phyloP scores from a whole-genome alignment of 1,140 invertebrate species.

The Aphaenogaster ashmeadi region DNA sequence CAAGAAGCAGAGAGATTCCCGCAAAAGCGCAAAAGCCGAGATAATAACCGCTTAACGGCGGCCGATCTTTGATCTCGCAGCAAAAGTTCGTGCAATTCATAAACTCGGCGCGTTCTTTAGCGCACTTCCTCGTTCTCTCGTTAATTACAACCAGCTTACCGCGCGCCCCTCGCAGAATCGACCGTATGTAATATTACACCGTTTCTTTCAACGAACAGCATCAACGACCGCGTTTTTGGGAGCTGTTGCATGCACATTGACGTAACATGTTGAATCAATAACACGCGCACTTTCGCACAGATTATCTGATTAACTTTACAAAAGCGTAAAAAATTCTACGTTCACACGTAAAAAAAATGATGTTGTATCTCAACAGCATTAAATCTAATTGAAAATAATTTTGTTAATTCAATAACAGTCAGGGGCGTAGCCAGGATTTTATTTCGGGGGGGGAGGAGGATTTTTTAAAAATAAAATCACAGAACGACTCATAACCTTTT shows the following conservation, averaged over 20 bases:
- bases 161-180: constrained; percentile 31
- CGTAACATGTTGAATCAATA: constrained; percentile 21
- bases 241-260: neutral
- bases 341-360: no score
- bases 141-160: constrained; percentile 73
- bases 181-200: constrained; percentile 39
- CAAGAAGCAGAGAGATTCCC: neutral
- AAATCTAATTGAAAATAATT: no score
- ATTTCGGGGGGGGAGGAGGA: no score
- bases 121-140: constrained; percentile 75
- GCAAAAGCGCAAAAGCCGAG: neutral
- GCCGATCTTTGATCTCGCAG: constrained; percentile 36
- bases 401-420: no score
- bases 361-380: no score
- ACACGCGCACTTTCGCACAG: neutral
- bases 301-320: neutral
- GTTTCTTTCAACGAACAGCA: constrained; percentile 34
- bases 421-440: no score
- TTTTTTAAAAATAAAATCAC: no score
- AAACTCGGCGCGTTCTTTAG: constrained; percentile 40
- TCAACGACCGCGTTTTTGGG: constrained; percentile 7
- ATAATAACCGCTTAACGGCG: constrained; percentile 19
- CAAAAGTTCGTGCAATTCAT: constrained; percentile 45
- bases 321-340: neutral
- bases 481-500: no score